Base-by-base conservation (phyloP, 2,888 invertebrate genomes). In the Sympetrum striolatum region DNA sequence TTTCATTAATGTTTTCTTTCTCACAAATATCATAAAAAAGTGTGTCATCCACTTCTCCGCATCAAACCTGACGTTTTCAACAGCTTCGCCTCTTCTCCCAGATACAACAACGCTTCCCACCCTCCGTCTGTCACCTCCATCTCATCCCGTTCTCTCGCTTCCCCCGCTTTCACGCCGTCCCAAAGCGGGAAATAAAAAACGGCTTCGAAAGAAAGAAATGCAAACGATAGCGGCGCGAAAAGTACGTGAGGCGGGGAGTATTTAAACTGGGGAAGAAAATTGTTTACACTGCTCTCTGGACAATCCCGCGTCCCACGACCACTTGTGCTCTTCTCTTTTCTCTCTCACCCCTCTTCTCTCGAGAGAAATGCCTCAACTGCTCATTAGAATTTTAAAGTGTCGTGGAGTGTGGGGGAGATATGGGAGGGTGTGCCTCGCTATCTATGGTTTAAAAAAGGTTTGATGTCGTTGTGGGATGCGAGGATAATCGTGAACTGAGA, bases 381-480 rank as follows among this genome's bases (percentile, higher is more conserved):
- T 86, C 86, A 86, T 86, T 86, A 86, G 86, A 86, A 86, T 86
- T 86, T 86, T 86, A 86, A 86, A 86, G 86, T 86, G 64, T 86
- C 60, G 35, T 37, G 48, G n/a, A 60, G 60, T 60, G 86, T 60
- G 37, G 86, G 35, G 53, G 31, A 18, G 48, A 81, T 22, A 31
- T 37, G n/a, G 35, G 73, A 86, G 86, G 86, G 60, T 60, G 86
- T 86, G 86, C 60, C 86, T n/a, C 82, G 25, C 58, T n/a, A 53
- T 60, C 86, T 60, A 15, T 39, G 37, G 37, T 31, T 86, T 35
- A 18, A 86, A 82, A 60, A 86, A 35, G 35, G 58, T 18, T 82
- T 82, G 31, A 58, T 58, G 58, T 58, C 58, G 58, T n/a, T 31
- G 86, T 86, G 37, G 86, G 86, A 82, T 60, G 82, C 15, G 35